Evolutionary conservation across 1,140 invertebrate genomes (phyloP), one percentile per base, ranked within the genome.

Genomic region (Dysdera silvatica): DNA sequence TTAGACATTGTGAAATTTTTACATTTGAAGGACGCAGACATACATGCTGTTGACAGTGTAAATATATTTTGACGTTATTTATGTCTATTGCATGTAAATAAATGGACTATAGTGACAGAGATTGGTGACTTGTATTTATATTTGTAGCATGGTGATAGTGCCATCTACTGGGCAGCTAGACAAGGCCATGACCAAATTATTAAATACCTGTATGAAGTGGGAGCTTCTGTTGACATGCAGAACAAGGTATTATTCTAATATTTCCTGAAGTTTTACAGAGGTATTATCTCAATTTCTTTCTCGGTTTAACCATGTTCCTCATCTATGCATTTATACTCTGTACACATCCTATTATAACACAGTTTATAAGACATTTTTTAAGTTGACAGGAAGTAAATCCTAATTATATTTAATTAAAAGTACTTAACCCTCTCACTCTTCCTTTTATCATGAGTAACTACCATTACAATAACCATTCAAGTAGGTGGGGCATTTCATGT

Each of bases 161-260:
- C 82, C 12, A 71, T 84, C 1, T 81, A 82, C 67, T 83, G 81
- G 80, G 83, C 83, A 41, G 81, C 82, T 8, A 69, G 83, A 54
- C 80, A 83, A 71, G 82, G 82, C 35, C 80, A 83, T 61, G 68
- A 75, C 3, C 74, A 80, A 14, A 74, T 80, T 45, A 75, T 83
- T 32, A 70, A 71, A 31, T 78, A 78, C 67, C 72, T 84, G 31
- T 75, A 78, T 45, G 77, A 78, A 56, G 75, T 80, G 64, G 79
- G 78, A 32, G 74, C 80, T 14, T 67, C 74, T 54, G 70, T 82
- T n/a, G 75, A 81, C 66, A 73, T 74, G 31, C 75, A 77, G 66
- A 83, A 84, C 69, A 80, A 82, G 71, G 80, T 82, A 59, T 72
- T 67, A 69, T 32, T 24, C 28, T 29, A 35, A 28, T 41, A 47